These are phyloP conservation scores for Austrolebias charrua DNA, from an alignment of 2,797 vertebrate genomes.

Conservation along the genomic window DNA sequence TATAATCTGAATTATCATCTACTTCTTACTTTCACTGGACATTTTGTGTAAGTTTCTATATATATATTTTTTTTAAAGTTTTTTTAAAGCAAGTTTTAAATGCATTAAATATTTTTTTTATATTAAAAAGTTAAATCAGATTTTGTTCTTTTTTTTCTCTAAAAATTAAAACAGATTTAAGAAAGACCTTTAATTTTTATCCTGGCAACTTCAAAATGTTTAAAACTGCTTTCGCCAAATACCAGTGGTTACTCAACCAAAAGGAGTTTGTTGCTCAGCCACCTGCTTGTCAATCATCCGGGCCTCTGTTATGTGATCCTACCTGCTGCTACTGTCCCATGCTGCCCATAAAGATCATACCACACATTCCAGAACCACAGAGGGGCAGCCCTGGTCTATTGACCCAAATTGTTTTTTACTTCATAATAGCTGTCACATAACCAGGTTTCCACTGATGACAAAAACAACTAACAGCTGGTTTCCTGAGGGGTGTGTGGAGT, in stretches of 20 bases:
- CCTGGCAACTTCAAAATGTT: slow-evolving; percentile 1
- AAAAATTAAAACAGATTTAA: neutral
- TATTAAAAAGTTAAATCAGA: neutral
- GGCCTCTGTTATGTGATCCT: slow-evolving; percentile 44
- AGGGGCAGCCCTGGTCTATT: slow-evolving; percentile 56
- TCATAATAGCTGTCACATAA: slow-evolving; percentile 43
- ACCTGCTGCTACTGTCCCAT: slow-evolving; percentile 67
- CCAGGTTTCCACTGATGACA: slow-evolving; percentile 35
- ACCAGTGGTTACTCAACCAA: slow-evolving; percentile 28
- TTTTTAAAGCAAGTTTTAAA: too few relatives aligned
- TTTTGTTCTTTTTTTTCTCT: too few relatives aligned
- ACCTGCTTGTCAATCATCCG: slow-evolving; percentile 71
- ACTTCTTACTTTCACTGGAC: too few relatives aligned
- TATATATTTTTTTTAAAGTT: too few relatives aligned
- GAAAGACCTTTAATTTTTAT: neutral
- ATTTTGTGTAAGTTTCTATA: too few relatives aligned
- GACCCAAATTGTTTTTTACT: slow-evolving; percentile 43
- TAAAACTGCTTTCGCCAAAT: slow-evolving; percentile 9
- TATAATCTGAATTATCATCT: too few relatives aligned
- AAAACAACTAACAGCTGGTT: slow-evolving; percentile 37
- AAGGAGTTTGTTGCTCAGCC: slow-evolving; percentile 52
- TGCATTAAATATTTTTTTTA: neutral
- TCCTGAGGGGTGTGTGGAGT: slow-evolving; percentile 19
- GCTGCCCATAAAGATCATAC: slow-evolving; percentile 63
- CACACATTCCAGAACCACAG: slow-evolving; percentile 63